Evolutionary conservation across 2,797 vertebrate species (phyloP).

Genomic region (Pteropus rufus): DNA sequence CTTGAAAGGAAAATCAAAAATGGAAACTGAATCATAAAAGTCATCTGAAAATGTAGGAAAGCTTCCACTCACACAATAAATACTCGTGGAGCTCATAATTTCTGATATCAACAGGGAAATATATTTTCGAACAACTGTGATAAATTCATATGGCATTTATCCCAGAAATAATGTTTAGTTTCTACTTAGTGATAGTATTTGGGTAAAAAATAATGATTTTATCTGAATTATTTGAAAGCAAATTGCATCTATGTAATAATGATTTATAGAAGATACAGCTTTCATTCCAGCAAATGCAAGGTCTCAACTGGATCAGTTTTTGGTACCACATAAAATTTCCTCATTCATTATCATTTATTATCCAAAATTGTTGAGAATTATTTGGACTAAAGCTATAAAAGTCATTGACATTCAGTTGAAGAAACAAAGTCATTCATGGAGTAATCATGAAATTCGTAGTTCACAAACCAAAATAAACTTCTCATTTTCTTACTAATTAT

Average conservation of each 20-base stretch:
- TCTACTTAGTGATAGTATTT: neutral
- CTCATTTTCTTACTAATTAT: constrained; percentile 69
- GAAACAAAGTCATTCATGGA: constrained; percentile 51
- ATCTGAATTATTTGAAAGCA: constrained; percentile 36
- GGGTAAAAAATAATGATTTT: neutral
- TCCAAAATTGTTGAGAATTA: constrained; percentile 14
- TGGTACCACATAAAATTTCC: neutral
- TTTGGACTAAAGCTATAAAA: constrained; percentile 35
- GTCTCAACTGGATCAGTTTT: neutral
- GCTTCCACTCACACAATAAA: neutral
- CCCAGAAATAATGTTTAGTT: neutral
- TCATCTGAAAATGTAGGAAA: neutral
- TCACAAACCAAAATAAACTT: constrained; percentile 64
- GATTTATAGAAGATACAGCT: neutral
- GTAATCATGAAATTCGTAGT: constrained; percentile 59
- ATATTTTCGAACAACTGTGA: neutral
- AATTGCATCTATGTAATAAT: neutral
- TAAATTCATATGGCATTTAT: neutral
- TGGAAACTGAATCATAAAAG: neutral
- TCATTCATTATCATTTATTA: constrained; percentile 33
- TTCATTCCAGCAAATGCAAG: neutral
- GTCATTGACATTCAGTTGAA: constrained; percentile 53
- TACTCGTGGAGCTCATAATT: neutral
- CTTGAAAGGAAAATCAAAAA: neutral
- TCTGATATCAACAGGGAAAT: neutral